Base-by-base conservation (phyloP, 1,140 invertebrate genomes). In the Pseudobourletiella spinata region DNA sequence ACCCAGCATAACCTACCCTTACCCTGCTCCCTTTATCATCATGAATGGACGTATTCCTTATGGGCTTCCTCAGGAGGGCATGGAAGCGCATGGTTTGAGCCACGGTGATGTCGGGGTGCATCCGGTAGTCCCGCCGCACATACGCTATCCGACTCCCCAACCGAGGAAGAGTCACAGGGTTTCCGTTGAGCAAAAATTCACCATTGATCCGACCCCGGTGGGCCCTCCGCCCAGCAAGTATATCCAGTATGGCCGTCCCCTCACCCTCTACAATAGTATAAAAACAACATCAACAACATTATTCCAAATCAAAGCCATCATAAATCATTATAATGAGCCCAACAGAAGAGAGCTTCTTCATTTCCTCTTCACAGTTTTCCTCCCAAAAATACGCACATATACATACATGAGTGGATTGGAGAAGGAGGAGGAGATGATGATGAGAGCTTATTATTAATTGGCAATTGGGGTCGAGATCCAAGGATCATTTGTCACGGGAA, bases 101-200 rank as follows among this genome's bases (percentile, higher is more conserved):
- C 6, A 82, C 79, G 35, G 76, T 80, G 64, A 83, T 77, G 57
- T 78, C 75, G 1, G 71, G 70, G 50, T 73, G 71, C 3, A 76
- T 61, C 24, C 66, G 39, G 32, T 63, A 57, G 39, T 71, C 70
- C 24, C 59, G 46, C 15, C 67, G 63, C 14, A 74, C 69, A 57
- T 52, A 78, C 72, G 70, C 81, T 76, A 64, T 76, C 71, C 69
- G 74, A 75, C 67, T 80, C 79, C 71, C 81, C 8, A 95, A 76
- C n/a, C 83, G 83, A 1, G 77, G 75, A 0, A 83, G 76, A 24
- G 83, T 82, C 26, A 94, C 83, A 28, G 82, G 81, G 72, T 91
- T 85, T 0, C 92, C 92, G 71, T 95, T 95, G 1, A 95, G 77
- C 2, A 91, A 76, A 66, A 95, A 84, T 67, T 91, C 88, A 0